These are phyloP conservation scores for Esox lucius DNA, from an alignment of 2,797 vertebrate genomes.

Conservation along the genomic window DNA sequence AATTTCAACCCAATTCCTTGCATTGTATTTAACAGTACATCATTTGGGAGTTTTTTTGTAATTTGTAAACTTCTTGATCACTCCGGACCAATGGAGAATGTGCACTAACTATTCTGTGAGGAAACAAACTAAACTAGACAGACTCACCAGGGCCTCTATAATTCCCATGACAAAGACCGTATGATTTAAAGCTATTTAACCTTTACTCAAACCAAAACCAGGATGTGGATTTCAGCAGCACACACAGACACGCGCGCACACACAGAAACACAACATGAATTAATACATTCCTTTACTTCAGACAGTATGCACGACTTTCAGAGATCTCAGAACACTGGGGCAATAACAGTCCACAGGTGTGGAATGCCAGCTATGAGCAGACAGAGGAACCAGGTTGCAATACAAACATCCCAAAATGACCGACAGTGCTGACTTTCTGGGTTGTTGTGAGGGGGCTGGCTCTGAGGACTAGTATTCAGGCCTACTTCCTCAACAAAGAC, in stretches of 20 bases:
- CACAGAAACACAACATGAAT: slow-evolving; percentile 31
- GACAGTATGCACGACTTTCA: slow-evolving; percentile 31
- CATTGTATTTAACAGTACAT: slow-evolving; percentile 24
- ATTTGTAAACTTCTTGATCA: neutral
- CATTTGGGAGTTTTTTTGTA: neutral
- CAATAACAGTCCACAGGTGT: slow-evolving; percentile 61
- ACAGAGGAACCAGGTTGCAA: slow-evolving; percentile 35
- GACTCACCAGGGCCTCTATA: slow-evolving; percentile 24
- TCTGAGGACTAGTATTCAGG: slow-evolving; percentile 7
- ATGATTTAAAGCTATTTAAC: slow-evolving; percentile 44
- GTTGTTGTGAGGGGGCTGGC: slow-evolving; percentile 14
- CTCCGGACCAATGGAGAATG: neutral
- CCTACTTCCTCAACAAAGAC: slow-evolving; percentile 6
- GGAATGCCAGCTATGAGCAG: slow-evolving; percentile 56
- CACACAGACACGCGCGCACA: slow-evolving; percentile 12
- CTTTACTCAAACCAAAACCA: slow-evolving; percentile 57
- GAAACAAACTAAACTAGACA: slow-evolving; percentile 1
- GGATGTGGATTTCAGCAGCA: slow-evolving; percentile 24
- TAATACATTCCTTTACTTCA: slow-evolving; percentile 43
- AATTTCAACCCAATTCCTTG: slow-evolving; percentile 1
- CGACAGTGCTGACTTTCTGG: slow-evolving; percentile 44
- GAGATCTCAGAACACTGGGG: slow-evolving; percentile 17
- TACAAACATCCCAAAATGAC: slow-evolving; percentile 59
- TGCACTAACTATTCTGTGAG: neutral
- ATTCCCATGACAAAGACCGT: slow-evolving; percentile 37